phyloP scores from a whole-genome alignment of 2,888 invertebrate genomes.

The Lissonota sp. region DNA sequence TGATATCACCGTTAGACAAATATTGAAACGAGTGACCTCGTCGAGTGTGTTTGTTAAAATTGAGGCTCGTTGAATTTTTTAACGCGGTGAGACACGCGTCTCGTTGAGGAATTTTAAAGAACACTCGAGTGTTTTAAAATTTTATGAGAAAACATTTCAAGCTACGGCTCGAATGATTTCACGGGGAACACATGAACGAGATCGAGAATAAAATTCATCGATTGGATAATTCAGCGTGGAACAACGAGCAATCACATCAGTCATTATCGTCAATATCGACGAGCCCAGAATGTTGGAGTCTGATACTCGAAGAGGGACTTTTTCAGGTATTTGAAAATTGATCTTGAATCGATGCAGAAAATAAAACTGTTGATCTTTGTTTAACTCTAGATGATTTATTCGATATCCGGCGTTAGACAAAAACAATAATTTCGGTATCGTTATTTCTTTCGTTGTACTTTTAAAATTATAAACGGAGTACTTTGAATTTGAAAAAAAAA shows the following conservation, averaged over 20 bases:
- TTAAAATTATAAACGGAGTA: too few relatives aligned
- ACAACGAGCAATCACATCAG: constrained; percentile 66
- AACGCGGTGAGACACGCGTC: not conserved
- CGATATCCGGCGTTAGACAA: constrained; percentile 16
- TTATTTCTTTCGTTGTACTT: not conserved
- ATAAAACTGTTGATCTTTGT: too few relatives aligned
- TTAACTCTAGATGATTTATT: not conserved
- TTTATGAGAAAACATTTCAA: constrained; percentile 2
- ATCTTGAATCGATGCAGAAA: too few relatives aligned
- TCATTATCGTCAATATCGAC: constrained; percentile 28
- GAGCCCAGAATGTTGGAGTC: constrained; percentile 81
- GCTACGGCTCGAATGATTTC: constrained; percentile 35
- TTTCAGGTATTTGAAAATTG: constrained; percentile 63
- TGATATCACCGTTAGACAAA: constrained; percentile 55
- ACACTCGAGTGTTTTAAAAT: not conserved
- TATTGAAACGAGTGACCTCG: constrained; percentile 50
- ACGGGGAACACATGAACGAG: constrained; percentile 78
- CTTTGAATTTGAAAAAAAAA: not conserved
- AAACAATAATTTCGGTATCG: constrained; percentile 17
- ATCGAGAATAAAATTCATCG: constrained; percentile 77
- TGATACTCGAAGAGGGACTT: constrained; percentile 78
- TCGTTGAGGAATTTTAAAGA: not conserved
- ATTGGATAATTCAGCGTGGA: constrained; percentile 70
- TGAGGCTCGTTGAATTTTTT: constrained; percentile 2
- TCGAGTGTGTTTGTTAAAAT: constrained; percentile 53